Evolutionary conservation across 2,888 invertebrate genomes (phyloP).

Genomic region (Zootermopsis nevadensis): DNA sequence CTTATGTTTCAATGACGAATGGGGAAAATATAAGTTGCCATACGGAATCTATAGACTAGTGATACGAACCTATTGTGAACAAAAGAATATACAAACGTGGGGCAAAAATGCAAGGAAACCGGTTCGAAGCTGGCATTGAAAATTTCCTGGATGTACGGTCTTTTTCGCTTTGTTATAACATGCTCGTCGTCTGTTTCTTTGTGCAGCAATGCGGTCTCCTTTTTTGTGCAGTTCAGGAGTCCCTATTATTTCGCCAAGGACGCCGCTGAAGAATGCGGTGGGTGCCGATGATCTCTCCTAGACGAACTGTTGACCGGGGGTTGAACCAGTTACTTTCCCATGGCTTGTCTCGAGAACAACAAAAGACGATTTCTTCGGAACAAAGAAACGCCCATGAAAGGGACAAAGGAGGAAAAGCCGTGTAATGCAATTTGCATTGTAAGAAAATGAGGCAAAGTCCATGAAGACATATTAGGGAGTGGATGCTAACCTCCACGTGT

Average conservation of each 20-base stretch:
- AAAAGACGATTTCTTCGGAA: not conserved
- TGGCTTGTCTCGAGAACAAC: not conserved
- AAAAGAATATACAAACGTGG: not conserved
- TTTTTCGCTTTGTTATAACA: not conserved
- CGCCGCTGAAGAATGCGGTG: not conserved
- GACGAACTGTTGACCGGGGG: not conserved
- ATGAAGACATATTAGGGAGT: too few species aligned
- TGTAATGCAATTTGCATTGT: too few species aligned
- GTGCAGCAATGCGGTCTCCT: not conserved
- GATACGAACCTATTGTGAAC: not conserved
- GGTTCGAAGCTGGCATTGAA: not conserved
- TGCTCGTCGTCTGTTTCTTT: not conserved
- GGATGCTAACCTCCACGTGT: too few species aligned
- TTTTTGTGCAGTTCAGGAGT: not conserved
- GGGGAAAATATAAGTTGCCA: too few species aligned
- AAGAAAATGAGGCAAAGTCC: too few species aligned
- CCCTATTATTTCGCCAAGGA: not conserved
- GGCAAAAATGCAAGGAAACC: not conserved
- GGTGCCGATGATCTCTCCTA: slow-evolving; percentile 18
- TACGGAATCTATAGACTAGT: too few species aligned
- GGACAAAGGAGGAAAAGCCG: not conserved
- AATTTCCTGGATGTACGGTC: not conserved
- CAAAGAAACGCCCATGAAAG: slow-evolving; percentile 7
- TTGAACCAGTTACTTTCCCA: slow-evolving; percentile 11
- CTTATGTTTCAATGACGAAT: too few species aligned